A percentile compares a stretch with the other conserved stretches of the same genome.
phyloP scores from a whole-genome alignment of 2,113 vertebrate species.

The Tiliqua scincoides region DNA sequence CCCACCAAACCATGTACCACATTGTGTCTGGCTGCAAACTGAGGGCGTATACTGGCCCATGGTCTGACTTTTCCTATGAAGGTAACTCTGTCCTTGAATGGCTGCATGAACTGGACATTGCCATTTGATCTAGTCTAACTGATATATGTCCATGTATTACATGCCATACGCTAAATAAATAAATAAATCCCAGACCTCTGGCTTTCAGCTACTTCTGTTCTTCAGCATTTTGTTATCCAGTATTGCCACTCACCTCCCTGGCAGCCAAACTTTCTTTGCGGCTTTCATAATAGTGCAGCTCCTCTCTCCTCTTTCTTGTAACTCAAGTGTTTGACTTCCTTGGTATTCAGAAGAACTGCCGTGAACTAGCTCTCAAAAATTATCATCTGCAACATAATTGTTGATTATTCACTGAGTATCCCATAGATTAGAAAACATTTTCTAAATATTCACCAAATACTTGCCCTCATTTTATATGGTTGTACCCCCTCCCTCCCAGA shows the following conservation, averaged over 20 bases:
- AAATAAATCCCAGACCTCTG: too few relatives aligned
- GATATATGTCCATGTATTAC: too few relatives aligned
- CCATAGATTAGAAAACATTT: not conserved
- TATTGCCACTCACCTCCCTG: not conserved
- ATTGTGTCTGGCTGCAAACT: too few relatives aligned
- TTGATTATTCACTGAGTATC: not conserved
- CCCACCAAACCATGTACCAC: too few relatives aligned
- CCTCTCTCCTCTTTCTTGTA: not conserved
- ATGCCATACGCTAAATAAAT: too few relatives aligned
- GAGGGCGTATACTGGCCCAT: too few relatives aligned
- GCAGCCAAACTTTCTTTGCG: not conserved
- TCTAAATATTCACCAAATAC: not conserved
- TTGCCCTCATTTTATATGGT: too few relatives aligned
- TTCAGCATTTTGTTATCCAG: not conserved
- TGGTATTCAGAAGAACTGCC: not conserved
- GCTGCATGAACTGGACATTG: too few relatives aligned
- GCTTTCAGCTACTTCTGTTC: not conserved
- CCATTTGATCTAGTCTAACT: too few relatives aligned
- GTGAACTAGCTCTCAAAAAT: not conserved
- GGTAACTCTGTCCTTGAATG: too few relatives aligned
- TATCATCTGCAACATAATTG: not conserved
- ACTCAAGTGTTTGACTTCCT: too few relatives aligned
- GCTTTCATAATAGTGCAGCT: not conserved
- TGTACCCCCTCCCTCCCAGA: not conserved
- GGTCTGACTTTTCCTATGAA: too few relatives aligned